These are phyloP conservation scores for Anthoptus insignis DNA, from an alignment of 2,888 invertebrate species.

Conservation along the genomic window DNA sequence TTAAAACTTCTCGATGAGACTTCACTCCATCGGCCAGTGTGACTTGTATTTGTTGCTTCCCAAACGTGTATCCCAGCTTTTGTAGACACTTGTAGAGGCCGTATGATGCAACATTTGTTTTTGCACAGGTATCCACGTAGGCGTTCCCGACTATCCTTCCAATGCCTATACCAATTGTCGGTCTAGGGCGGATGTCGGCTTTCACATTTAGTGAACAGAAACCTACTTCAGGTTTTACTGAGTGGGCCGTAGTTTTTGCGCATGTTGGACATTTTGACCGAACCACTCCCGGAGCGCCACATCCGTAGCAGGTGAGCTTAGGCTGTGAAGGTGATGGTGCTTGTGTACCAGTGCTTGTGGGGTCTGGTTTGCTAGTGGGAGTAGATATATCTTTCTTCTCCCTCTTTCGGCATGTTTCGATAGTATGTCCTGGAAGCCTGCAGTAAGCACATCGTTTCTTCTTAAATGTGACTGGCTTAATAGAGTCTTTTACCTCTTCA, in stretches of 20 bases:
- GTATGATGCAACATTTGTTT: conserved; percentile 41
- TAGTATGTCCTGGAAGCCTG: conserved; percentile 27
- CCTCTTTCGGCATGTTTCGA: conserved; percentile 33
- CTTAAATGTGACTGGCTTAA: too few relatives aligned
- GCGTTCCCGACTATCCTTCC: conserved; percentile 4
- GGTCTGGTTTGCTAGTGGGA: neutral
- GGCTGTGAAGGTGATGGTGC: conserved; percentile 29
- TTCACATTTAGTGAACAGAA: too few relatives aligned
- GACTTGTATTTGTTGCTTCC: conserved; percentile 13
- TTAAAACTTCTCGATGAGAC: conserved; percentile 31
- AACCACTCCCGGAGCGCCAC: conserved; percentile 38
- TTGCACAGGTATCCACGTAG: conserved; percentile 41
- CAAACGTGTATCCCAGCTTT: conserved; percentile 25
- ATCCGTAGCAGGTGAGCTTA: conserved; percentile 39
- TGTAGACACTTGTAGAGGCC: conserved; percentile 25
- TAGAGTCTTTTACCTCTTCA: too few relatives aligned
- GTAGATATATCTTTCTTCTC: neutral
- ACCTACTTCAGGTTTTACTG: too few relatives aligned
- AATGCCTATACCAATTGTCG: too few relatives aligned
- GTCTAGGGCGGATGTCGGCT: too few relatives aligned
- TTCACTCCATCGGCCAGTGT: conserved; percentile 40
- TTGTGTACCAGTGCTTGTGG: conserved; percentile 14
- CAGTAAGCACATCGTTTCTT: conserved; percentile 32
- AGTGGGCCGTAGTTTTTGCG: too few relatives aligned
- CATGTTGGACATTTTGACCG: neutral